Conservation (phyloP, 2,113 vertebrate species). For the Diphyllodes magnificus region DNA sequence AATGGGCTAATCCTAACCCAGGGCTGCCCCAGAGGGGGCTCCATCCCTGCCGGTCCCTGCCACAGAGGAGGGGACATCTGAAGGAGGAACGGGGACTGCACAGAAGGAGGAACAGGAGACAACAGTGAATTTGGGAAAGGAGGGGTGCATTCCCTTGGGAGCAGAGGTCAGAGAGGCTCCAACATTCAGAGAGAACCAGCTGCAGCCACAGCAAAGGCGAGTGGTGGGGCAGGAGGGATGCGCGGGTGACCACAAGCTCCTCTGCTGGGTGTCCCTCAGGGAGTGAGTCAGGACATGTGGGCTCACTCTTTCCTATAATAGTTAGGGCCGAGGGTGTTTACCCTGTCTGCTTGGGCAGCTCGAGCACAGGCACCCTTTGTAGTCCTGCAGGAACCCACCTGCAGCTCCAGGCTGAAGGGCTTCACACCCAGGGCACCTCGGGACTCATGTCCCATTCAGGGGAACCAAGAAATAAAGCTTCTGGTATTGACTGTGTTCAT, state of each 20-base stretch:
- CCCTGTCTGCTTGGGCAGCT: not conserved
- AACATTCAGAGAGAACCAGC: not conserved
- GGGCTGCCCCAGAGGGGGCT: not conserved
- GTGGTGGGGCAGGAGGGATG: not conserved
- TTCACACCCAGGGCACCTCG: not conserved
- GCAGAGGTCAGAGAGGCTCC: not conserved
- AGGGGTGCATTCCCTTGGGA: not conserved
- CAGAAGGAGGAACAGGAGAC: not conserved
- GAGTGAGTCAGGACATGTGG: constrained; percentile 18
- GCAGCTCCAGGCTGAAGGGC: not conserved
- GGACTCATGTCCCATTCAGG: not conserved
- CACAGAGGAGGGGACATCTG: rapidly evolving
- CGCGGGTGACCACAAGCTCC: not conserved
- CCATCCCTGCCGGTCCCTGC: too few species aligned
- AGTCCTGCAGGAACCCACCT: not conserved
- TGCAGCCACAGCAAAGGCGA: not conserved
- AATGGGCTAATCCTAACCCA: not conserved
- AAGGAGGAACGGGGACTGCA: not conserved
- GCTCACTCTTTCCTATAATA: not conserved
- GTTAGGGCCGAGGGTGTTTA: not conserved
- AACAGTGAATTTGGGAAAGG: not conserved
- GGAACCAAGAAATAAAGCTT: not conserved
- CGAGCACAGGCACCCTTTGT: not conserved
- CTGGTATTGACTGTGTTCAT: not conserved
- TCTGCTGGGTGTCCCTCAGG: not conserved